Base-by-base conservation (phyloP, 2,888 invertebrate genomes). In the Lepeophtheirus nordmannii region DNA sequence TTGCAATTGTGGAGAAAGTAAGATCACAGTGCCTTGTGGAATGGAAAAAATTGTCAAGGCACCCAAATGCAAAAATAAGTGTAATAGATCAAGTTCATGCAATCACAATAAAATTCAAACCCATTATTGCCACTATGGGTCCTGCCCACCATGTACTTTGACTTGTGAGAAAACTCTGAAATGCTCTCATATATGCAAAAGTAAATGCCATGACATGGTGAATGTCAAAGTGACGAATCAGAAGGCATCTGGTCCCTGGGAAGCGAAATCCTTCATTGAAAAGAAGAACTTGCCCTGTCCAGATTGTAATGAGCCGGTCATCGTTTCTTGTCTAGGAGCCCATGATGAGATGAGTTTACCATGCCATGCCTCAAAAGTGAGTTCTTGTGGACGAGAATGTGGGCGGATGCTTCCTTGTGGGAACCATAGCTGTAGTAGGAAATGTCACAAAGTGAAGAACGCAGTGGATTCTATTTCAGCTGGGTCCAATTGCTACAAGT, bases 11-110 rank as follows among this genome's bases (percentile, higher is more conserved):
- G 88, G 89, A 59, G 79, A 79, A 68, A 89, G 88, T 1, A 82
- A 81, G 58, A 78, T 88, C 14, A 82, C 81, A 11, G 88, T 93
- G 1, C 89, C 90, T 0, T 96, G 94, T 76, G 93, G 93, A 0
- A 80, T 86, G 67, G 86, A 87, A 71, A 76, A 75, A 67, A 81
- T 81, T 67, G 84, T 85, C 0, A 85, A 84, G 71, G 87, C 89
- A 10, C 90, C 90, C 1, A 83, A 82, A 72, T 94, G 94, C 73
- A 78, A 77, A 68, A 79, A 83, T 67, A 77, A 77, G 0, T 93
- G 92, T 76, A 78, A 85, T 71, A 80, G 83, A 60, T 84, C 86
- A 41, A 83, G 89, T 5, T 85, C 86, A 73, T 94, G 94, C 76
- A 88, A 91, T 71, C 94, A 94, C 74, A 73, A 78, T 7, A 78